Evolutionary conservation across 2,113 vertebrate species (phyloP).

Genomic region (Phycodurus eques): DNA sequence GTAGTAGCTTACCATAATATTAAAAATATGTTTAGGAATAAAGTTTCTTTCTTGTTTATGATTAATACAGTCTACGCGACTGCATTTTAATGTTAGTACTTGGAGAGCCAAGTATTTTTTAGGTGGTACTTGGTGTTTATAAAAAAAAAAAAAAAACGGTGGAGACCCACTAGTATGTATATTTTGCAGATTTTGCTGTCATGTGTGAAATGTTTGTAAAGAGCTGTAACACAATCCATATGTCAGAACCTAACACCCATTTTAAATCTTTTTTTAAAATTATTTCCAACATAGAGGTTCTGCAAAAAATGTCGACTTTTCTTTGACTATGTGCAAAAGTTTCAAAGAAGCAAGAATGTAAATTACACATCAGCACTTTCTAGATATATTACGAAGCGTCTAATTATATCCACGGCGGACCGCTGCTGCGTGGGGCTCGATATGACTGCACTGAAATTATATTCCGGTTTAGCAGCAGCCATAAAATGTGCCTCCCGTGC

Average conservation of each 20-base stretch:
- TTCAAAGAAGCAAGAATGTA: conserved; percentile 2
- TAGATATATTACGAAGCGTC: not conserved
- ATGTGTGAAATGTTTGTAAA: too few species aligned
- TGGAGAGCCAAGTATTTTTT: too few species aligned
- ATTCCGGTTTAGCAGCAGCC: not conserved
- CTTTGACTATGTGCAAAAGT: not conserved
- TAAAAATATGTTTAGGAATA: too few species aligned
- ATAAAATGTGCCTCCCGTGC: not conserved
- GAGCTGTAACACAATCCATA: too few species aligned
- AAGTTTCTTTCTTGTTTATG: too few species aligned
- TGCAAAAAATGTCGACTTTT: not conserved
- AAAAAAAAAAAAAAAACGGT: too few species aligned
- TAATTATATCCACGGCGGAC: not conserved
- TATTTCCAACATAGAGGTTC: not conserved
- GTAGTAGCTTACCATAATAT: too few species aligned
- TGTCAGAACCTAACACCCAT: not conserved
- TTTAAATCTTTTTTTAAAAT: not conserved
- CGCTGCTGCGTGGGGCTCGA: not conserved
- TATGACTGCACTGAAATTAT: not conserved
- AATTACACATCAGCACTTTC: conserved; percentile 11
- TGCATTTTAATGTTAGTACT: too few species aligned
- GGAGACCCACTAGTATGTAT: too few species aligned
- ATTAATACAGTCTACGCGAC: too few species aligned
- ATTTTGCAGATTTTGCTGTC: too few species aligned
- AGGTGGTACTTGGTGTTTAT: too few species aligned